Evolutionary conservation across 2,797 vertebrate genomes (phyloP).

Genomic region (Orientallactaga sibirica): DNA sequence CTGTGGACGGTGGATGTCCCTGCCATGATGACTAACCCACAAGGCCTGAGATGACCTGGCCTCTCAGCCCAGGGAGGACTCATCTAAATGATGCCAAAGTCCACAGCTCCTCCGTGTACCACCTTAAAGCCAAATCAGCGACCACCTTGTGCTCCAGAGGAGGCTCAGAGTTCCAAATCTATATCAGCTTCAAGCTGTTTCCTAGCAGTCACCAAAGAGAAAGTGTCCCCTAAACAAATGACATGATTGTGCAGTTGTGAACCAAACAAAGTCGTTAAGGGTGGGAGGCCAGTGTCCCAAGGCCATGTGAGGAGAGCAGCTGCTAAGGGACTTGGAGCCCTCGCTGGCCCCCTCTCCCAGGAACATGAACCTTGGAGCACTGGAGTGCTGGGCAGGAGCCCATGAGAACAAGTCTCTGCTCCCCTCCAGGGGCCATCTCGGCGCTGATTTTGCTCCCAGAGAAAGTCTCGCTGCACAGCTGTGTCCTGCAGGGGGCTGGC

Average conservation of each 20-base stretch:
- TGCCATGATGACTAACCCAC: not conserved
- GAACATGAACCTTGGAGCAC: conserved; percentile 77
- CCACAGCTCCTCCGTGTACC: rapidly evolving
- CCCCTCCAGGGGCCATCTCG: conserved; percentile 67
- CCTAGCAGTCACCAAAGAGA: conserved; percentile 21
- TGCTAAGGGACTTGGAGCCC: conserved; percentile 76
- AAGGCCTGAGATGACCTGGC: not conserved
- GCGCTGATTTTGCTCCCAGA: conserved; percentile 38
- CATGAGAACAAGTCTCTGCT: conserved; percentile 82
- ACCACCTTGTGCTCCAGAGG: not conserved
- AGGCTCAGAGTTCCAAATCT: not conserved
- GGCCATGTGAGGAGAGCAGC: conserved; percentile 71
- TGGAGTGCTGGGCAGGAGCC: conserved; percentile 77
- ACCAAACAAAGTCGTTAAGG: not conserved
- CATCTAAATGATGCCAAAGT: not conserved
- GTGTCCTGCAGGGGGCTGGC: not conserved
- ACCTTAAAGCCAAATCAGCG: too few species aligned
- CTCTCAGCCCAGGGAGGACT: too few species aligned
- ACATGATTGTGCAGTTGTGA: not conserved
- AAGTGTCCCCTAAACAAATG: not conserved
- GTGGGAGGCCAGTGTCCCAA: conserved; percentile 58
- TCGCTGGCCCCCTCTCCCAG: conserved; percentile 76
- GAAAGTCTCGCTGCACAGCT: conserved; percentile 67
- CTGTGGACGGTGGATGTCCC: not conserved
- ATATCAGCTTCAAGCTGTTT: not conserved